phyloP scores from a whole-genome alignment of 64 coral and sea anemone genomes.

The Stylophora pistillata region DNA sequence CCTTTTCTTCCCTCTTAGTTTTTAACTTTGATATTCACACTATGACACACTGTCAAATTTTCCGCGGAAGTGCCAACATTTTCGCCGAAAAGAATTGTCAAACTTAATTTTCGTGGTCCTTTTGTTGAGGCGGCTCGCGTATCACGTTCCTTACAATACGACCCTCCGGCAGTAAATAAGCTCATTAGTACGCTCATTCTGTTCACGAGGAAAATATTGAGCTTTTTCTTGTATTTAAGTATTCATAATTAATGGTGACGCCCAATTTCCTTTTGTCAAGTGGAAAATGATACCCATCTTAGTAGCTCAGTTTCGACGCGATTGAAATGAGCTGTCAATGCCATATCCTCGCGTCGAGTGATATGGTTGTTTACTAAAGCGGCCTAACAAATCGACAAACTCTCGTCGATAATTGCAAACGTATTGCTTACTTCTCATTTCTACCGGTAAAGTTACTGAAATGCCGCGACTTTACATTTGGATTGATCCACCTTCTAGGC shows the following conservation, averaged over 20 bases:
- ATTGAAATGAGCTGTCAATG: not conserved
- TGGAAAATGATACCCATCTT: not conserved
- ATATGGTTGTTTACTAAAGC: conserved; percentile 14
- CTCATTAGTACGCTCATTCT: not conserved
- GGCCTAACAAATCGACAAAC: not conserved
- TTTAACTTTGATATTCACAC: not conserved
- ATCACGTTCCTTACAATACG: not conserved
- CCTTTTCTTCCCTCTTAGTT: not conserved
- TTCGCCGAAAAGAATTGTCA: conserved; percentile 19
- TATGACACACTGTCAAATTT: not conserved
- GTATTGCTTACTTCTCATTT: not conserved
- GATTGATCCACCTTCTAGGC: conserved; percentile 60
- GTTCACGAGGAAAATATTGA: not conserved
- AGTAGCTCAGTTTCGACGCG: not conserved
- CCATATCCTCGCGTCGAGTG: not conserved
- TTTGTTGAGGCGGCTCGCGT: not conserved
- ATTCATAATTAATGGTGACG: conserved; percentile 45
- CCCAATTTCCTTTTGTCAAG: conserved; percentile 12
- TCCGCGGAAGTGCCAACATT: conserved; percentile 1
- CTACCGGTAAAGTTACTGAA: not conserved
- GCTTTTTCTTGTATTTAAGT: not conserved
- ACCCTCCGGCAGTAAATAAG: conserved; percentile 1
- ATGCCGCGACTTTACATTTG: conserved; percentile 40
- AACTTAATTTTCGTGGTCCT: not conserved
- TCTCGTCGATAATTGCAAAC: not conserved